Base-by-base conservation (phyloP, 2,888 invertebrate species). In the Resseliella maxima region DNA sequence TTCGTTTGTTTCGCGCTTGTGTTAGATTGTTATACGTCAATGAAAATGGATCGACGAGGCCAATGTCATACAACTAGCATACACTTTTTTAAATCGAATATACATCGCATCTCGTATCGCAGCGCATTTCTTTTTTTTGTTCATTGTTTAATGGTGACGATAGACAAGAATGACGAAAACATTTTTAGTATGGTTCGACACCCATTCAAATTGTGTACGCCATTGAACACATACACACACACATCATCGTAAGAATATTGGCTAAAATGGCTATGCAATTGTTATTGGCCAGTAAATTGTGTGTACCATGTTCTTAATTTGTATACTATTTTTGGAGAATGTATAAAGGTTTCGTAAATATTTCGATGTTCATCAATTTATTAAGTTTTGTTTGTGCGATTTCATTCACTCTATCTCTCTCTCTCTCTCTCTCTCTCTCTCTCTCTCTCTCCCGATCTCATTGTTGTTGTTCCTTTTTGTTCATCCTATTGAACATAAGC, bases 351-450 rank as follows among this genome's bases (percentile, higher is more conserved):
- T n/a, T 59, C 31, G 72, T 72, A 27, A 72, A 72, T 72, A 72
- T 72, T n/a, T 72, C 72, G 72, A 31, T 72, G 27, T 72, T 35
- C 31, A 31, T 31, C 72, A 72, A 72, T 72, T 72, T 72, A 72
- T 72, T 72, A 31, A 72, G 72, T 72, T 72, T 72, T 27, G 31
- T 72, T 72, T 15, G 31, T 35, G 72, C 15, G 31, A 31, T 72
- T 72, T 35, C 31, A 72, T 72, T 31, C 31, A 27, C 59, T 18
- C 18, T 50, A 50, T 50, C 46, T 6, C 46, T 50, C 18, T 50
- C 46, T 12, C n/a, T 50, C 50, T 12, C 18, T 21, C 50, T 50
- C 50, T 50, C 50, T 21, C n/a, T 50, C 50, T 21, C 50, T 50
- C n/a, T 50, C 18, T 21, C 50, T 21, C 2, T n/a, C n/a, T n/a